Conservation (phyloP, 2,113 vertebrate species). For the Edolisoma coerulescens region DNA sequence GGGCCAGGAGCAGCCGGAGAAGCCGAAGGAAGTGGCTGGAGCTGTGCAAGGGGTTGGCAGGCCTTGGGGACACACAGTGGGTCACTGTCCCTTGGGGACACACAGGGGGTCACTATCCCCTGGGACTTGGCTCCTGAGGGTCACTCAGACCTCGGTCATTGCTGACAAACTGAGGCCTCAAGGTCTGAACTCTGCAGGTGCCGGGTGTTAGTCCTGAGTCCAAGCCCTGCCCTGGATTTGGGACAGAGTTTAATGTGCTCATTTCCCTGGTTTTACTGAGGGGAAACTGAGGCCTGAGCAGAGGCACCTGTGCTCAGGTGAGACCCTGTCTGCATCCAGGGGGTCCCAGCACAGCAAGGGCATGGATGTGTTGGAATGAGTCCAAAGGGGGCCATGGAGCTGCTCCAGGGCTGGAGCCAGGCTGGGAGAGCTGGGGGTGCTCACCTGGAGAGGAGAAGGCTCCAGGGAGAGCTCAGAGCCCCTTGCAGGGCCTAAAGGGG, state of each 20-base stretch:
- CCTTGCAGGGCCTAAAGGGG: neutral
- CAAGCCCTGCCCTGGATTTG: neutral
- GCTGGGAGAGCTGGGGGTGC: neutral
- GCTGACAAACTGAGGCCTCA: neutral
- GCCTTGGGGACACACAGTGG: neutral
- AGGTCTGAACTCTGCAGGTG: neutral
- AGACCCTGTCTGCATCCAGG: neutral
- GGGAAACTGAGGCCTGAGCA: neutral
- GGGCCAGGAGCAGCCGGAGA: neutral
- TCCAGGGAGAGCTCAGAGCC: neutral
- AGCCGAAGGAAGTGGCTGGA: neutral
- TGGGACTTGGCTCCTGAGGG: neutral
- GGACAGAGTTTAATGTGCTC: neutral
- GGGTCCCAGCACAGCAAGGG: neutral
- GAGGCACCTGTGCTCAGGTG: neutral
- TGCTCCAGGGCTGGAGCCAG: neutral
- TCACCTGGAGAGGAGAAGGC: neutral
- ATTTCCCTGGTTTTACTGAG: neutral
- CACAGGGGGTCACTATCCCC: neutral
- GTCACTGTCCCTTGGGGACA: neutral
- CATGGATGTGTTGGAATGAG: neutral
- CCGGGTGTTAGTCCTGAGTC: neutral
- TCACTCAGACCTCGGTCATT: neutral
- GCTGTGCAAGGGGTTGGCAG: no score
- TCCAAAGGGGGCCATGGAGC: neutral